phyloP scores from a whole-genome alignment of 2,888 invertebrate genomes.

The Cepaea hortensis region DNA sequence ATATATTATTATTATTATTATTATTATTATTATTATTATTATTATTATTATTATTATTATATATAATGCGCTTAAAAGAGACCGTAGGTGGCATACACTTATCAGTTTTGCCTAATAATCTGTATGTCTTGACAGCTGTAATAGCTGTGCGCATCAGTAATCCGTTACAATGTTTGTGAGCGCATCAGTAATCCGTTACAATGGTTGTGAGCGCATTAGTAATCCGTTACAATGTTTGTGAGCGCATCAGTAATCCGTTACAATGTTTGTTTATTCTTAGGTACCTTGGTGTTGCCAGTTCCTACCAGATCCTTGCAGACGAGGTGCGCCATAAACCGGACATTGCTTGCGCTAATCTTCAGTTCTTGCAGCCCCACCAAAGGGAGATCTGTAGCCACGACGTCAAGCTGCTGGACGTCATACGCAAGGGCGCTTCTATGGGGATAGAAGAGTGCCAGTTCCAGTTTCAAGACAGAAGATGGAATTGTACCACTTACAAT shows the following conservation, averaged over 20 bases:
- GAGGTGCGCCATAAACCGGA: constrained; percentile 65
- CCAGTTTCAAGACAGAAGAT: constrained; percentile 90
- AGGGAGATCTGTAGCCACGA: constrained; percentile 84
- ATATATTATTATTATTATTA: too few species aligned
- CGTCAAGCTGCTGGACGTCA: constrained; percentile 83
- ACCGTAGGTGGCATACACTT: too few species aligned
- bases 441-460: constrained; percentile 92
- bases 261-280: constrained; percentile 65
- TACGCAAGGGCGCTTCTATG: constrained; percentile 85
- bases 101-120: too few species aligned
- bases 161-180: too few species aligned
- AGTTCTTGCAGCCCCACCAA: constrained; percentile 84
- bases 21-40: too few species aligned
- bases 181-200: too few species aligned
- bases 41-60: too few species aligned
- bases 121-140: too few species aligned
- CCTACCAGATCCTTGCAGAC: constrained; percentile 74
- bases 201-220: too few species aligned
- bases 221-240: too few species aligned
- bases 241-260: constrained; percentile 8
- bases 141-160: too few species aligned
- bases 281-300: constrained; percentile 78
- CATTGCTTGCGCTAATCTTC: constrained; percentile 81
- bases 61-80: too few species aligned
- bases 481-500: constrained; percentile 91